phyloP scores from a whole-genome alignment of 1,140 invertebrate species.

The Agrypnia vestita region DNA sequence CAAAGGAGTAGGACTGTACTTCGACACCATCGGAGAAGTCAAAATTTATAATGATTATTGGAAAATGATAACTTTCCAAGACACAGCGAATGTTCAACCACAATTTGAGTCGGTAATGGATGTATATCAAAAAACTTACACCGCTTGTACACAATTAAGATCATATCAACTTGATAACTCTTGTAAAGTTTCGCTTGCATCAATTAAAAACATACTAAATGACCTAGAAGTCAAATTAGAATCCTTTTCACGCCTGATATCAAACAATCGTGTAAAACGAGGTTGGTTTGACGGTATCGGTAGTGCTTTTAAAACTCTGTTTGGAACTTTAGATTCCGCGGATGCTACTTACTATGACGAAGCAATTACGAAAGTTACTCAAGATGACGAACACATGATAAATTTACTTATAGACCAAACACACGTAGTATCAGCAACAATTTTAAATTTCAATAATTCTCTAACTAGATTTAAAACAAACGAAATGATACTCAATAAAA shows the following conservation, averaged over 20 bases:
- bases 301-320: conserved; percentile 36
- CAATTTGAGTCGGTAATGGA: not conserved
- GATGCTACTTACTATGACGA: conserved; percentile 46
- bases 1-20: not conserved
- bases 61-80: conserved; percentile 31
- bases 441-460: conserved; percentile 17
- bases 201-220: not conserved
- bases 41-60: conserved; percentile 34
- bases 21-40: not conserved
- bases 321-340: conserved; percentile 37
- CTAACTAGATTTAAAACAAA: not conserved
- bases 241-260: not conserved
- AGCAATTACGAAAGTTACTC: conserved; percentile 13
- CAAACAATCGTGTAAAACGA: conserved; percentile 32
- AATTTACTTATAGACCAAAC: conserved; percentile 32
- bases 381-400: conserved; percentile 23
- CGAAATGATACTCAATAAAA: too few species aligned
- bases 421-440: conserved; percentile 24
- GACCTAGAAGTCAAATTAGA: not conserved
- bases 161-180: not conserved
- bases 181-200: conserved; percentile 2
- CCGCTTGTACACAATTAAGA: not conserved
- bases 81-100: conserved; percentile 10
- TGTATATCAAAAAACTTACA: conserved; percentile 16
- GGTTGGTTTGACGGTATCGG: conserved; percentile 49